Percentiles rank a stretch among this genome's conserved stretches.
These are phyloP conservation scores for Leptarthrus brevirostris DNA, from an alignment of 2,888 invertebrate genomes.

Conservation along the genomic window DNA sequence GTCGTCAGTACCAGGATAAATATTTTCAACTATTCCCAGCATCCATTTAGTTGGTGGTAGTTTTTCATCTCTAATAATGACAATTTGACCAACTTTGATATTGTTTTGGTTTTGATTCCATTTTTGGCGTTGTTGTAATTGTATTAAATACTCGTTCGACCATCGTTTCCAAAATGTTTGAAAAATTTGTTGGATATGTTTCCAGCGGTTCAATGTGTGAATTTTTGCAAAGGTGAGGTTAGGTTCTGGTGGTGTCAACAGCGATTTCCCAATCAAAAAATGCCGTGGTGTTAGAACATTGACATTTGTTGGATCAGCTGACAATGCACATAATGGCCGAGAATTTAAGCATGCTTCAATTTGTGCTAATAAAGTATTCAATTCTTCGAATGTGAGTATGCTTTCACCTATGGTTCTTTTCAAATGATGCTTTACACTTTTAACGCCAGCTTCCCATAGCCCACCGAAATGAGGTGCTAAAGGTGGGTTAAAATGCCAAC, in stretches of 20 bases:
- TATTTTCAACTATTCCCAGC: neutral
- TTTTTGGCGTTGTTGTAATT: constrained; percentile 17
- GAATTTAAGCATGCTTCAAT: constrained; percentile 56
- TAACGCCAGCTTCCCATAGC: constrained; percentile 47
- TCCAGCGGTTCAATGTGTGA: constrained; percentile 28
- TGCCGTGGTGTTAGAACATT: constrained; percentile 51
- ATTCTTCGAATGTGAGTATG: constrained; percentile 33
- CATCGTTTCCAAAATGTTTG: constrained; percentile 49
- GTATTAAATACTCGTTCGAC: constrained; percentile 28
- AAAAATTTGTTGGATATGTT: constrained; percentile 30
- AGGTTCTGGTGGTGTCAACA: constrained; percentile 51
- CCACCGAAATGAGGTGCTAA: constrained; percentile 47
- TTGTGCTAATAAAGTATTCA: constrained; percentile 49
- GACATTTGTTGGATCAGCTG: constrained; percentile 51
- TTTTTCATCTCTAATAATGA: constrained; percentile 15
- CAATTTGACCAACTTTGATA: neutral
- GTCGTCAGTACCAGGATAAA: neutral
- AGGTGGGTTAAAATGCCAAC: constrained; percentile 59
- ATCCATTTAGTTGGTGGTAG: constrained; percentile 30
- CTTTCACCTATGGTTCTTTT: constrained; percentile 17
- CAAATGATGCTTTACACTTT: constrained; percentile 47
- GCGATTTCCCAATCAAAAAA: constrained; percentile 49
- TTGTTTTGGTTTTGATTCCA: neutral
- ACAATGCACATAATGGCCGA: constrained; percentile 52
- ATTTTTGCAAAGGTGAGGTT: too few species aligned